Evolutionary conservation across 2,888 invertebrate genomes (phyloP), one percentile per base, ranked within the genome.

Genomic region (Physocephala rufipes): DNA sequence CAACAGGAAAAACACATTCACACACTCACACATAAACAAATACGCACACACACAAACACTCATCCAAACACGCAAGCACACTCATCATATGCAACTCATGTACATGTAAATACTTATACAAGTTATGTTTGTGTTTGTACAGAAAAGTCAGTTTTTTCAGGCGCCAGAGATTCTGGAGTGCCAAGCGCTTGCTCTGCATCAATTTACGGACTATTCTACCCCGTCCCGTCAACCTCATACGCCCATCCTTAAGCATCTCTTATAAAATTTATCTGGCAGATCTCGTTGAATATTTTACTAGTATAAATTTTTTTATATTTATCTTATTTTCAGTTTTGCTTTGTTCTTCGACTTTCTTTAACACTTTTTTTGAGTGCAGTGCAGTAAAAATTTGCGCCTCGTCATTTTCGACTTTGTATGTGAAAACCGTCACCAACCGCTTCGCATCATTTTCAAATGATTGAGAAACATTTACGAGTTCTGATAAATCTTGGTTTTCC

Each of bases 281-380:
- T 62, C 30, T 45, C 43, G 43, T 62, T n/a, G 36, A 62, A 21
- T 21, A 19, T 43, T 19, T 62, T 62, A 21, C 36, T 62, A 21
- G 45, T 19, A 13, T 43, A 43, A 62, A n/a, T n/a, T 26, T 55
- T 36, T 55, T 55, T 21, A 55, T 24, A 15, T 55, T 12, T 4
- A 55, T 55, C 15, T 19, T 55, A 13, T 4, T 4, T 55, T 21
- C 28, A 24, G 2, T 55, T 21, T 61, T 28, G 26, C 1, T 30
- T 36, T 36, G n/a, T 24, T 55, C 15, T 55, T 24, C 2, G 24
- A 2, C 3, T 26, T 55, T 55, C 26, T 55, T 21, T 55, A 24
- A 55, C 36, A 36, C 36, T 36, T 55, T 55, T 55, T 15, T 55
- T n/a, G 21, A 13, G 24, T 24, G 55, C 55, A 55, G 24, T 55